Base-by-base conservation (phyloP, 2,888 invertebrate species). In the Lithophane leautieri region DNA sequence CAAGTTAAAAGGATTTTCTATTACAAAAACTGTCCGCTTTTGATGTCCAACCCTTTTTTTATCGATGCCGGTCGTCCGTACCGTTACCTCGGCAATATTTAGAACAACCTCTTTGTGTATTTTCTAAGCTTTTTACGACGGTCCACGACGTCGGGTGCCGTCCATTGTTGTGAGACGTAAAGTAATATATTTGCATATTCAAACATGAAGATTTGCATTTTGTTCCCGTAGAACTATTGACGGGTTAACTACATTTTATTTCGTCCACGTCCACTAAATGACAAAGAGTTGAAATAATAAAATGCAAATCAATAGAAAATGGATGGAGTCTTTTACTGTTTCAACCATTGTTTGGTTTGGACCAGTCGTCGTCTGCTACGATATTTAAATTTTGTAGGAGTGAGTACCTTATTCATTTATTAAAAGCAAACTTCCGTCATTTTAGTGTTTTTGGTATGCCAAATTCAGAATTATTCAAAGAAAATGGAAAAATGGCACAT, bases 111-210 rank as follows among this genome's bases (percentile, higher is more conserved):
- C 91, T 91, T 94, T 94, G 94, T 94, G 79, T 88, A 79, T 92
- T 92, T 91, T 93, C 91, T 92, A 93, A 91, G 91, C 93, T 94
- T 95, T 95, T 96, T 95, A 96, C 91, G 91, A 92, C 90, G 54
- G 88, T 80, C 90, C 74, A 89, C 89, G 88, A 87, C 88, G 91
- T 86, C 91, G 93, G 93, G 91, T 91, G 90, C 88, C 87, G 88
- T 80, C 91, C 90, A 91, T 94, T 95, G 94, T 94, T 89, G 88
- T 82, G 47, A 78, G 82, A 82, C 84, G 76, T 76, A 92, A 89
- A 93, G 90, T 84, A 91, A 93, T 92, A 91, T 90, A 94, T 96
- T 96, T 96, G 96, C 96, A 96, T 96, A 95, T 92, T 93, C 90
- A 92, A 92, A 92, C 89, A 89, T 84, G 80, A 79, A 92, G 88